Evolutionary conservation across 2,888 invertebrate genomes (phyloP), one percentile per base, ranked within the genome.

Genomic region (Drosophila borborema): DNA sequence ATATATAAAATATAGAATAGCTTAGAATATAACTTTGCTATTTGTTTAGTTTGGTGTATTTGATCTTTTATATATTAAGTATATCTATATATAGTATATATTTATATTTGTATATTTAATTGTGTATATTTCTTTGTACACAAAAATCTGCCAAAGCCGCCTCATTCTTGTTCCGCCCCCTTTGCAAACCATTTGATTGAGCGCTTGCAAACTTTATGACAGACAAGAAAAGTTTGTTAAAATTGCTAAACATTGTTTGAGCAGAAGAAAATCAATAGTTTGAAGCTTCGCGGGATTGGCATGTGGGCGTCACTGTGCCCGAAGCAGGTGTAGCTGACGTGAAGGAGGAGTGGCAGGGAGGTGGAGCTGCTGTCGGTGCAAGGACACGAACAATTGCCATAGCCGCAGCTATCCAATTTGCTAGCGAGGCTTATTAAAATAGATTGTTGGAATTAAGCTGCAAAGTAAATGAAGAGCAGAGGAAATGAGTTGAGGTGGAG

Each of bases 361-460:
- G 16, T 7, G 40, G 41, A 31, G 55, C 40, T n/a, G 51, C 36
- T 18, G 51, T 7, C n/a, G 56, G n/a, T 28, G 31, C 56, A 78
- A 55, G 41, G 43, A 59, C 46, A 46, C 41, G 64, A 51, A 31
- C 43, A 18, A 5, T 54, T 16, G 9, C 40, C 40, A 10, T 45
- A 45, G 58, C 59, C 12, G 28, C 38, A 16, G 55, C 28, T 49
- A 79, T n/a, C 77, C 80, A 86, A 83, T 82, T 86, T 80, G 75
- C 64, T 64, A 62, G 72, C 79, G 58, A 55, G 73, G 81, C 84
- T 87, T 90, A 89, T 91, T 75, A 85, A 81, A 89, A 90, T 90
- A 78, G 73, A 90, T 90, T 81, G 85, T 72, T 58, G 54, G 77
- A 89, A 89, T 88, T 83, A 89, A 75, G 77, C 58, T 55, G 54